phyloP scores from a whole-genome alignment of 2,113 vertebrate species.

The Etia nguti region DNA sequence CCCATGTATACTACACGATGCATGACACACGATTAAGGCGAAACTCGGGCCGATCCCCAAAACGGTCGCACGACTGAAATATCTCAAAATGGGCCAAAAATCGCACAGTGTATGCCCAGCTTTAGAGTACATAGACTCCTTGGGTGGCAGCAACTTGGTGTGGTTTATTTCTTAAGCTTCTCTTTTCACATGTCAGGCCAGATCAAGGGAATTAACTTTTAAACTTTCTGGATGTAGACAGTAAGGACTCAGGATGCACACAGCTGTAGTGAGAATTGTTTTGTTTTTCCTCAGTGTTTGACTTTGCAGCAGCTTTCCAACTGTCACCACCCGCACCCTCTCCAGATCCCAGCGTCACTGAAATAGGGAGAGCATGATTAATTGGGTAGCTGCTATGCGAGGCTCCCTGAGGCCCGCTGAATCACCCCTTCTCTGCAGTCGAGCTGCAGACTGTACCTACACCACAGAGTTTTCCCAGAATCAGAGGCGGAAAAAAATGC shows the following conservation, averaged over 20 bases:
- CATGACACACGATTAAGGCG: too few species aligned
- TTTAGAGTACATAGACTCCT: not conserved
- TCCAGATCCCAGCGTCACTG: not conserved
- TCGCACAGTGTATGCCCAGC: too few species aligned
- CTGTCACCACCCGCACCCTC: not conserved
- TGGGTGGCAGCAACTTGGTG: not conserved
- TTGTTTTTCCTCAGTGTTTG: not conserved
- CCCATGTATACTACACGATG: too few species aligned
- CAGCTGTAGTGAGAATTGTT: not conserved
- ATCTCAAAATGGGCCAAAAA: too few species aligned
- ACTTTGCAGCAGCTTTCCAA: not conserved
- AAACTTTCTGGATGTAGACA: not conserved
- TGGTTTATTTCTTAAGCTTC: not conserved
- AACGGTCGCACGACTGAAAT: too few species aligned
- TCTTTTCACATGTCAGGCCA: not conserved
- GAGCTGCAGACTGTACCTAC: not conserved
- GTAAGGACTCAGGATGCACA: not conserved
- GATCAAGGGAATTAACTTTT: not conserved
- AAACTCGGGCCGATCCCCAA: too few species aligned
- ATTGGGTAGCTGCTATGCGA: too few species aligned
- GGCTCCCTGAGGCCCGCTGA: too few species aligned
- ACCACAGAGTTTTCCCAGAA: accelerated
- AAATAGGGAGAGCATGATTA: not conserved
- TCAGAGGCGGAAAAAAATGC: not conserved
- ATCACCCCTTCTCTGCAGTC: not conserved